Evolutionary conservation across 2,113 vertebrate genomes (phyloP), one percentile per base, ranked within the genome.

Genomic region (Gallinago paraguaiae): DNA sequence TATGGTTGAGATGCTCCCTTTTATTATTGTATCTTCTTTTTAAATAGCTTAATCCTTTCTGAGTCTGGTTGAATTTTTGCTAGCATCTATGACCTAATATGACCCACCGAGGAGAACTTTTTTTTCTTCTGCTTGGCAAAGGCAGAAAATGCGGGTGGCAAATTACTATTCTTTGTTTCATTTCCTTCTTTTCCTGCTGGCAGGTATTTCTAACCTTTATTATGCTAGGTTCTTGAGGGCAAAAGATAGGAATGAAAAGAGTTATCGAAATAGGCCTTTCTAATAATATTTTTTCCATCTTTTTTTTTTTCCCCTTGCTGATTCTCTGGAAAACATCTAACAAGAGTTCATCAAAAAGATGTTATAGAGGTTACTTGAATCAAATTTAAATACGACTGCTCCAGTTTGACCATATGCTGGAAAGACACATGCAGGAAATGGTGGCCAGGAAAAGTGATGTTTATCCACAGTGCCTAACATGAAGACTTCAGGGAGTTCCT

Each of bases 131-230:
- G 33, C 60, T 86, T 19, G 3, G 63, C 64, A 88, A 88, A 84
- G 17, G 37, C 51, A 78, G 33, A 35, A 5, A 81, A 60, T 64
- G 57, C 9, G 76, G 20, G 65, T 82, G 37, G 17, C 13, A 92
- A 87, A 84, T 79, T 64, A 14, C 28, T 85, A n/a, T 67, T 86
- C 37, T 75, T 94, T 81, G 46, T 90, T 95, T 92, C 8, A 75
- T 88, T 92, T 95, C 37, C 33, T 92, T 81, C 46, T 90, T 83
- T 82, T 88, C 67, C 80, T 84, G 12, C 35, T 70, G 64, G 56
- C 17, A 71, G 35, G 35, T 89, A 64, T 86, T 94, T 93, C 79
- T 82, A 90, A 84, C 43, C 37, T 39, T 63, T 82, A 65, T 53
- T 83, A 67, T 35, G 7, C 27, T 90, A 13, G 39, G 6, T 63